phyloP scores from a whole-genome alignment of 2,888 invertebrate species.

The Tetrapedia diversipes region DNA sequence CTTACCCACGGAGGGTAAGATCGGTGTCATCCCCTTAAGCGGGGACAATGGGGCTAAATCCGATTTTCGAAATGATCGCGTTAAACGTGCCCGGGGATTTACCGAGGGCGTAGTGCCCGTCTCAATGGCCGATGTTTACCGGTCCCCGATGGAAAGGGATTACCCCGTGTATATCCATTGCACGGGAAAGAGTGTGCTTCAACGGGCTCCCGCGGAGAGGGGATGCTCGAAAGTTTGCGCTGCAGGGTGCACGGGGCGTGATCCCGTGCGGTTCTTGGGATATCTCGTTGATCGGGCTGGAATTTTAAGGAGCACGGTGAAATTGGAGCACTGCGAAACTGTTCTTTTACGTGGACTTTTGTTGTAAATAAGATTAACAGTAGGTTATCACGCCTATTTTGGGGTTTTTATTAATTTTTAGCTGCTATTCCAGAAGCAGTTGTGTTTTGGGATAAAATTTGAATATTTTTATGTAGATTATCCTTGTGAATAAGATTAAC shows the following conservation, averaged over 20 bases:
- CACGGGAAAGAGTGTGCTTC: constrained; percentile 52
- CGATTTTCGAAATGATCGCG: constrained; percentile 80
- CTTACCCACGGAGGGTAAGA: constrained; percentile 62
- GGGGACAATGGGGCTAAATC: constrained; percentile 77
- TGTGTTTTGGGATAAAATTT: too few relatives aligned
- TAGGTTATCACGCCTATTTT: too few relatives aligned
- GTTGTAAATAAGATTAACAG: neutral
- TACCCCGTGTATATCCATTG: constrained; percentile 63
- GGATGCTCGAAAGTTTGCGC: constrained; percentile 46
- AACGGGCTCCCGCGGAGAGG: constrained; percentile 54
- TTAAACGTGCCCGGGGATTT: constrained; percentile 79
- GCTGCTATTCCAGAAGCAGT: too few relatives aligned
- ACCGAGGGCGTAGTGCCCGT: constrained; percentile 60
- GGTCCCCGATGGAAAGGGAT: constrained; percentile 72
- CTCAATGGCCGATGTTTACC: constrained; percentile 76
- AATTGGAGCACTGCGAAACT: constrained; percentile 6
- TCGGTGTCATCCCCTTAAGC: constrained; percentile 74
- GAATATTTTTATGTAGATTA: too few relatives aligned
- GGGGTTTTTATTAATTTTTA: too few relatives aligned
- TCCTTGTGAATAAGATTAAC: too few relatives aligned
- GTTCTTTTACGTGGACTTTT: neutral
- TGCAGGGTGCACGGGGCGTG: constrained; percentile 62
- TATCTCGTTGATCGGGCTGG: constrained; percentile 31
- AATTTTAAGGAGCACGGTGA: neutral
- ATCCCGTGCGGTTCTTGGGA: constrained; percentile 54